Evolutionary conservation across 2,797 vertebrate species (phyloP), one percentile per base, ranked within the genome.

Genomic region (Dromococcyx pavoninus): DNA sequence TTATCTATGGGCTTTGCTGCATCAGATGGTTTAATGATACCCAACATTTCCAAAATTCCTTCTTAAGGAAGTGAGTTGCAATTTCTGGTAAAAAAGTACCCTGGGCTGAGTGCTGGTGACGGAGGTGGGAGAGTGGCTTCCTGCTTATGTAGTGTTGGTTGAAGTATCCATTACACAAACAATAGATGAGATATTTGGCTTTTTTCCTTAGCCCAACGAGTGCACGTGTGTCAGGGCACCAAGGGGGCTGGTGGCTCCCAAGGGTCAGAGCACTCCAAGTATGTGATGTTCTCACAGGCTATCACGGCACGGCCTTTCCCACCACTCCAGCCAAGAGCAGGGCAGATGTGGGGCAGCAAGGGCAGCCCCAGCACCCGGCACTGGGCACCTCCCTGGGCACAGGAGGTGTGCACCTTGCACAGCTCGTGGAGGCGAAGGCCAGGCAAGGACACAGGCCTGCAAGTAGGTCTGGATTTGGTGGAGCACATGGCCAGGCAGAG

Each of bases 1-100:
- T 90, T 94, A 89, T 88, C 86, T 61, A 11, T 67, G 23, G 19
- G 76, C 69, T 95, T 72, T 92, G 86, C 51, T 67, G 50, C 23
- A 84, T 58, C 51, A 57, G 71, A 53, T 91, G 71, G 82, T 44
- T 96, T 95, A 92, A 94, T 80, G 82, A 95, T 85, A 93, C 41
- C 18, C 1, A n/a, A 50, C 30, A 56, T 53, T 94, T 97, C 77
- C 89, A 82, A 88, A 87, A 88, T 89, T 89, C 90, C 87, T 91
- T 94, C 48, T 81, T 88, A 46, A 64, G 54, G 48, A 96, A 76
- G 88, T 6, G 16, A 96, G 75, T 35, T 56, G 10, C 50, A 90
- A 35, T 85, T 91, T 95, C 77, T 77, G 62, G 13, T 62, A 46
- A 88, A 88, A 89, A 91, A 82, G 13, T 64, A 64, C 13, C 21